Base-by-base conservation (phyloP, 2,797 vertebrate genomes). In the Melanotaenia nigrans region DNA sequence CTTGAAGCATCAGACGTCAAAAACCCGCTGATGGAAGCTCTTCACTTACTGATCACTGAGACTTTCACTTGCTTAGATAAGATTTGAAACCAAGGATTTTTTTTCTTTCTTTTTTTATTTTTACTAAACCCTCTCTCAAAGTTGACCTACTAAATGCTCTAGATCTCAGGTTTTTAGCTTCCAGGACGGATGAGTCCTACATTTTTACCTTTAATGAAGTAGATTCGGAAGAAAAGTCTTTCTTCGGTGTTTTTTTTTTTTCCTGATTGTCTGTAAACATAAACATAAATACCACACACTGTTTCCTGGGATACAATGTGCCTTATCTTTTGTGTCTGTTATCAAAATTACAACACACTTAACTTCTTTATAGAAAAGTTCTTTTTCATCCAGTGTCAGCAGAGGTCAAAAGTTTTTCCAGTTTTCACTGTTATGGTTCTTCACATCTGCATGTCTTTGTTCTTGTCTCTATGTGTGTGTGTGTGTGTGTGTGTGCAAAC, bases 391-490 rank as follows among this genome's bases (percentile, higher is more conserved):
- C 11, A 6, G 0, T 32, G n/a, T 28, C 14, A 42, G 55, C 30
- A 56, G 64, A n/a, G 0, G n/a, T 56, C 38, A 45, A 40, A 10
- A n/a, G 24, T 24, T 24, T 5, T 3, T 54, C 22, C 22, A 64
- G 38, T 57, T 49, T 16, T 10, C 3, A 14, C 2, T 30, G 5
- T 7, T 11, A 20, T 25, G 25, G 30, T 1, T 73, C 25, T n/a
- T 49, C 61, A 5, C 73, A 20, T 73, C 32, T 61, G 47, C 60
- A 28, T 73, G 18, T 71, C 58, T 71, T 42, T 68, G 11, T 68
- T 47, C 42, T 2, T 47, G 3, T 73, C 22, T n/a, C 40, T 65
- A 4, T 73, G 20, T 35, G 47, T 61, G 36, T 75, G 16, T 70
- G 57, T 70, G 42, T 67, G 16, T n/a, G 35, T 55, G 25, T 45